Evolutionary conservation across 2,888 invertebrate species (phyloP), one percentile per base, ranked within the genome.

Genomic region (Troides oblongomaculatus): DNA sequence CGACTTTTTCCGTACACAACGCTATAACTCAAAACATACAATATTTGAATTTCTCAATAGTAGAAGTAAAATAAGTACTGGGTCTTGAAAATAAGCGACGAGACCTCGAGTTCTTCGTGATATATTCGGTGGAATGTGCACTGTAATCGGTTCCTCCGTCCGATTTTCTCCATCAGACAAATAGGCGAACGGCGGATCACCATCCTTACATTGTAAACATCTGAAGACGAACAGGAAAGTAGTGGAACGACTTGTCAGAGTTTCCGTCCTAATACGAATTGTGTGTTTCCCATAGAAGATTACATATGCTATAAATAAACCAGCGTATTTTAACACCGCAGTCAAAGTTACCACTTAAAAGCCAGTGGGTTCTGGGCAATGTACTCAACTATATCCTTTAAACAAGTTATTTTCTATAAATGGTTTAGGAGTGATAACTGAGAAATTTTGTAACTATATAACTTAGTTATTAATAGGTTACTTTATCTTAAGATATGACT

Each of bases 1-100:
- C 17, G 39, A 62, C 65, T 69, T 69, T 69, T 65, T 62, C 50
- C 53, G 17, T 18, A 62, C 25, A 60, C 50, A 53, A 18, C 39
- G 25, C 56, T 64, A 46, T 25, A 23, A 69, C 61, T 66, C 30
- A 30, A 61, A 39, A 30, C 53, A 30, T n/a, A 56, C 17, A 39
- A 62, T n/a, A 18, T 36, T 39, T 36, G 8, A 17, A 46, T 14
- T 46, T 46, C 46, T 46, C 46, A 53, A 53, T 53, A n/a, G 53
- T 53, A n/a, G n/a, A 46, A 46, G n/a, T 53, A 53, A 53, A 46
- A 46, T 46, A 46, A 46, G 46, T 46, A 46, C 39, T 39, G 39
- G 2, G 12, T 46, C 12, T 46, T 46, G 12, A 43, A 12, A 1
- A 12, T 14, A 2, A 12, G 14, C 12, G 46, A 14, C 46, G 56